These are phyloP conservation scores for Catamblyrhynchus diadema DNA, from an alignment of 2,797 vertebrate species.

Conservation along the genomic window DNA sequence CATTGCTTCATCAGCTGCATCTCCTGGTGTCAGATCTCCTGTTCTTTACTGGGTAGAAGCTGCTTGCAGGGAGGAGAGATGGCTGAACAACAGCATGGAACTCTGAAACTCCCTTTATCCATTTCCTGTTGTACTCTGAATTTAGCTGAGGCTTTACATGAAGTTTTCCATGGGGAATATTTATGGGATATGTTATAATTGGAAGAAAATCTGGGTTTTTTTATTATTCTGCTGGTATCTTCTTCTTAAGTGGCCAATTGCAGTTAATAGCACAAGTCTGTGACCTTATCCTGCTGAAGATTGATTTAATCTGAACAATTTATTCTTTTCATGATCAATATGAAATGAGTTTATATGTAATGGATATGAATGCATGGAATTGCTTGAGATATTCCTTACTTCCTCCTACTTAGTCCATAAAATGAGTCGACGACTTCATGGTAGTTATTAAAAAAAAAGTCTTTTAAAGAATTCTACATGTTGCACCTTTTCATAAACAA, in stretches of 20 bases:
- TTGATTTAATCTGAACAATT: conserved; percentile 26
- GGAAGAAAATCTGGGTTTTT: background rate
- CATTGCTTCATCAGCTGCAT: background rate
- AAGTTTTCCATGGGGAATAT: background rate
- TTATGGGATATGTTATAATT: background rate
- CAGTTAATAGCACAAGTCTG: background rate
- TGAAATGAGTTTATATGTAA: conserved; percentile 14
- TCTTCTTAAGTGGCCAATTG: background rate
- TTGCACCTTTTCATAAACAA: background rate
- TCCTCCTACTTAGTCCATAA: background rate
- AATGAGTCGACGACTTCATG: background rate
- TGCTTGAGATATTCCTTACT: background rate
- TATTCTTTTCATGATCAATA: background rate
- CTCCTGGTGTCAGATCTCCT: accelerated
- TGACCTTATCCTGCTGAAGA: conserved; percentile 7
- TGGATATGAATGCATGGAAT: background rate
- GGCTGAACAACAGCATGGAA: accelerated
- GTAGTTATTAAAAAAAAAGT: background rate
- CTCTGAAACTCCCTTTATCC: accelerated
- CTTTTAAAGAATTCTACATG: background rate
- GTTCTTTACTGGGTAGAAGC: background rate
- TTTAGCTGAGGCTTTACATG: background rate
- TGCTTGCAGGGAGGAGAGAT: background rate
- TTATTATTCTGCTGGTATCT: background rate
- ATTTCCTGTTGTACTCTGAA: background rate